phyloP scores from a whole-genome alignment of 2,888 invertebrate species.

The Eurois occulta region DNA sequence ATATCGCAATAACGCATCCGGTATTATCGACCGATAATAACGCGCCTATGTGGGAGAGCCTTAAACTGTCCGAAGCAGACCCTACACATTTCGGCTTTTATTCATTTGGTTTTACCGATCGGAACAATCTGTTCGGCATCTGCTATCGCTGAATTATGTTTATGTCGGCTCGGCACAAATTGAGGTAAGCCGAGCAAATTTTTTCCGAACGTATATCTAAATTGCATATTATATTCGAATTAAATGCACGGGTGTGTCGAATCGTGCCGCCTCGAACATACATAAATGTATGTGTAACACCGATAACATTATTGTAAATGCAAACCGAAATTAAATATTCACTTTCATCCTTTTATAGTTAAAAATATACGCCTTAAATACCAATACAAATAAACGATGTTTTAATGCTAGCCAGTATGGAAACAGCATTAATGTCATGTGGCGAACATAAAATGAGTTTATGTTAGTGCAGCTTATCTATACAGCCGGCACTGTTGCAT shows the following conservation, averaged over 20 bases:
- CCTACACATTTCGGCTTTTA: not conserved
- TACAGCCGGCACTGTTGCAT: conserved; percentile 29
- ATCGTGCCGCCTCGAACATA: not conserved
- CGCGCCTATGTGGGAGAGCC: no score
- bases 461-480: conserved; percentile 50
- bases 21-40: no score
- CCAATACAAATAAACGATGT: not conserved
- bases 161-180: no score
- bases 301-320: not conserved
- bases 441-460: conserved; percentile 26
- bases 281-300: not conserved
- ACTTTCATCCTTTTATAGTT: not conserved
- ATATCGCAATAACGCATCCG: no score
- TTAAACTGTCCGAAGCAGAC: not conserved
- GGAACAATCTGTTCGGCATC: not conserved
- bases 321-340: conserved; percentile 15
- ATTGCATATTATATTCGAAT: not conserved
- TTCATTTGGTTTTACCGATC: not conserved
- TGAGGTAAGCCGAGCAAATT: not conserved
- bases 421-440: conserved; percentile 40
- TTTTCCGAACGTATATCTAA: not conserved
- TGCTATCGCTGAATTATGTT: not conserved
- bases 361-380: not conserved
- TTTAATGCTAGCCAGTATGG: conserved; percentile 16
- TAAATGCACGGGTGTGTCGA: not conserved